Base-by-base conservation (phyloP, 2,113 vertebrate species). In the Entomyzon cyanotis region DNA sequence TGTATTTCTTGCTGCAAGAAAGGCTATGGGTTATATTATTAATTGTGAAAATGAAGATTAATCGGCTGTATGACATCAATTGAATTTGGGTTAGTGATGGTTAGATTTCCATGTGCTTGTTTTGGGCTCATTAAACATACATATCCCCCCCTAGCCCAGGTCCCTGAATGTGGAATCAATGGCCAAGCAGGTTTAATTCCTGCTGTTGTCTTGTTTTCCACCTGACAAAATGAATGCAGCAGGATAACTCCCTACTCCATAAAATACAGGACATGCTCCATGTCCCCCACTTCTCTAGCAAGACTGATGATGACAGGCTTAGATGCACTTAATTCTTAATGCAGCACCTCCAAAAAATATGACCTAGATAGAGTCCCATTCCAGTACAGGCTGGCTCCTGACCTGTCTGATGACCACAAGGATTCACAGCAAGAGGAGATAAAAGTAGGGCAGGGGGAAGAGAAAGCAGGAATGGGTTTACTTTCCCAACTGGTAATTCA, bases 31-130 rank as follows among this genome's bases (percentile, higher is more conserved):
- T 75, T 84, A 91, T 77, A 93, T 89, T 78, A 83, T 80, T 93
- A 89, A 89, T 71, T 65, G 87, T 73, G 70, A 85, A 91, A 93
- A 91, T 35, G 17, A 88, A 86, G 75, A 83, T 65, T 79, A 83
- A 83, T 28, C 0, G 0, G n/a, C 52, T 8, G 0, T 33, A 44
- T 79, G 69, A 81, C 77, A 87, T 27, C 4, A 44, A 0, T 37
- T 84, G 91, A 86, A 78, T 19, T 64, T 33, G 16, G 35, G 27
- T 74, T 64, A 83, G 0, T 7, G 39, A 83, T 18, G 41, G 49
- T 55, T 52, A 67, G 28, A 69, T 68, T 78, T 84, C 68, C 63
- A 78, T 4, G 1, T 15, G 7, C 52, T 76, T 88, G 52, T 35
- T 90, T 74, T 47, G 73, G 73, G 42, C 50, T 90, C 39, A n/a